Base-by-base conservation (phyloP, 2,888 invertebrate species). In the Fragum sueziense region DNA sequence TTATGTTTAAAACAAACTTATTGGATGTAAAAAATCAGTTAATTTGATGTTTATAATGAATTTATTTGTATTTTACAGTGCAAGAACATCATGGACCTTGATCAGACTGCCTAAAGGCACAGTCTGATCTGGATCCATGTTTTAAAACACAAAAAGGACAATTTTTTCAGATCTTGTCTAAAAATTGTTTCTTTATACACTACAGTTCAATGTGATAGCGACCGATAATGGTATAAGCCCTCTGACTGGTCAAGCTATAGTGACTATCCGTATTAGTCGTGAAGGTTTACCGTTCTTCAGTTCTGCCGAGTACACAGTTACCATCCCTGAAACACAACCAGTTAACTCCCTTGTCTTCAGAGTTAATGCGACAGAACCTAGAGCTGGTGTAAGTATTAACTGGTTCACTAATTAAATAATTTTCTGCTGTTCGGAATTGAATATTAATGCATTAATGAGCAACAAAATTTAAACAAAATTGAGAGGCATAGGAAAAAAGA, bases 211-310 rank as follows among this genome's bases (percentile, higher is more conserved):
- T 22, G 85, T 88, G 14, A 65, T 79, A 27, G 89, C 87, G 31
- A 82, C 79, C 27, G 89, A 89, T 79, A 74, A 72, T 54, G 88
- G 88, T 27, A 61, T 80, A 14, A 82, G 81, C 7, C 76, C 85
- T 47, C 75, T 79, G 69, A 73, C 77, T 9, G 62, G 76, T 4
- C 75, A 79, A 17, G 76, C 75, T 17, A 62, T 79, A n/a, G 88
- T 91, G 1, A 86, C 82, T 17, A 89, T 92, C 62, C 82, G 85
- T 41, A 90, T 92, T n/a, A 59, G 74, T 7, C 79, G 91, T 6
- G 90, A 90, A 54, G 88, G 87, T 17, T 69, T 85, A 41, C 92
- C 92, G 17, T 82, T 72, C 76, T 91, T 92, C 84, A 37, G 68
- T 7, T 83, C 87, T 17, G 65, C 51, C 14, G 88, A 89, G 69